Evolutionary conservation across 2,797 vertebrate species (phyloP).

Genomic region (Mionectes olivaceus): DNA sequence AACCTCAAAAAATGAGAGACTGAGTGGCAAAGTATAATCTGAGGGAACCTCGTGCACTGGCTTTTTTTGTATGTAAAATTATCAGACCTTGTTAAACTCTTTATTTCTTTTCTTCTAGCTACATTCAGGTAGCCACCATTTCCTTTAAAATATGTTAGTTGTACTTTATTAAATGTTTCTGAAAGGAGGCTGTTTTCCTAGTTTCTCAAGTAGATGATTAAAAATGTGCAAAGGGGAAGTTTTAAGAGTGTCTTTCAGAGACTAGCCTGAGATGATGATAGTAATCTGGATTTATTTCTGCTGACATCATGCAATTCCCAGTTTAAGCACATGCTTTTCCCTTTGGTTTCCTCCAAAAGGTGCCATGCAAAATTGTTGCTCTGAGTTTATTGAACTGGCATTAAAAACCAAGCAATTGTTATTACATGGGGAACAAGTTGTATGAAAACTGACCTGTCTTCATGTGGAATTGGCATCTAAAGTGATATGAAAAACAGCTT

Average conservation of each 20-base stretch:
- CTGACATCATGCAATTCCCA: background rate
- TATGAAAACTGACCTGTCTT: background rate
- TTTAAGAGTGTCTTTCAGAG: background rate
- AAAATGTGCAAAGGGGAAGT: background rate
- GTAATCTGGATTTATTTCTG: background rate
- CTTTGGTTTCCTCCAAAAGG: background rate
- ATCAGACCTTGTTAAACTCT: background rate
- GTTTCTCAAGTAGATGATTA: background rate
- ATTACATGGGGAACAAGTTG: background rate
- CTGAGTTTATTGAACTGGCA: background rate
- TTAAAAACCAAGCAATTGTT: background rate
- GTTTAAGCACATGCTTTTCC: background rate
- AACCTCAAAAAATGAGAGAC: background rate
- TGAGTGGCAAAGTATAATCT: background rate
- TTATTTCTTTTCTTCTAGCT: background rate
- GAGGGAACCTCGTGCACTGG: background rate
- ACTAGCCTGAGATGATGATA: background rate
- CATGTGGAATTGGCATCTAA: background rate
- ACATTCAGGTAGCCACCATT: background rate
- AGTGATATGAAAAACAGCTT: background rate
- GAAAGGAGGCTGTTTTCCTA: background rate
- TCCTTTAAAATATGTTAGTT: background rate
- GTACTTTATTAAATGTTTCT: background rate
- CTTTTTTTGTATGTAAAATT: background rate
- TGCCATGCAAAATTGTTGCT: background rate